Percentiles rank a stretch among this genome's conserved stretches.
Evolutionary conservation across 2,113 vertebrate species (phyloP).

Genomic region (Anseranas semipalmata): DNA sequence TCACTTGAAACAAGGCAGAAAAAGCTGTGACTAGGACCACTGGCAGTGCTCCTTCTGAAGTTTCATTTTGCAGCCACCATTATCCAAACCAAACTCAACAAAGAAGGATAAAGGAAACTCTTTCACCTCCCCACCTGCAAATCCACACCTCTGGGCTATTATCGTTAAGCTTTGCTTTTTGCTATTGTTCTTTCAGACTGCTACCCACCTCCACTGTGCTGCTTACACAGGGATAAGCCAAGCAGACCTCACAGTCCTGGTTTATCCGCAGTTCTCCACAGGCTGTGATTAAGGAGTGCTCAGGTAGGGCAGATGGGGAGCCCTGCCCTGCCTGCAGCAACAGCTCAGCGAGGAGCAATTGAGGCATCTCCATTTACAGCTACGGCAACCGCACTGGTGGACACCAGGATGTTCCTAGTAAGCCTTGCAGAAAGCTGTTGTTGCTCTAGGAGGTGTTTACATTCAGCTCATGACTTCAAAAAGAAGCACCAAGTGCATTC

Average conservation of each 20-base stretch:
- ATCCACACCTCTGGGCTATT: neutral
- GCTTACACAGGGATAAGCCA: neutral
- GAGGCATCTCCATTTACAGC: neutral
- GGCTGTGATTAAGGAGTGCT: neutral
- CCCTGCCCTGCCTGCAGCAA: neutral
- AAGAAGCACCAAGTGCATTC: neutral
- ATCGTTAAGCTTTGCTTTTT: neutral
- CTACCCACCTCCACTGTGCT: neutral
- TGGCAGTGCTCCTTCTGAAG: neutral
- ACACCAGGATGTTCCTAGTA: neutral
- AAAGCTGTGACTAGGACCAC: neutral
- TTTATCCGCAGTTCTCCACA: neutral
- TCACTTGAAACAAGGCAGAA: neutral
- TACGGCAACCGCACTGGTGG: neutral
- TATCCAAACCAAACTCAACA: neutral
- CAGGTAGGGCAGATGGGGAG: neutral
- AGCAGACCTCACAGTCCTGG: neutral
- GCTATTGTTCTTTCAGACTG: neutral
- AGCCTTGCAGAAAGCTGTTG: neutral
- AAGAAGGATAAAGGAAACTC: neutral
- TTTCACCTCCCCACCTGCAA: neutral
- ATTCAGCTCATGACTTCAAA: neutral
- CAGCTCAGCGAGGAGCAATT: neutral
- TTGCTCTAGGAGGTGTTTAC: neutral
- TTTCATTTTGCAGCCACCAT: neutral